phyloP scores from a whole-genome alignment of 2,797 vertebrate genomes.

The Cynopterus sphinx region DNA sequence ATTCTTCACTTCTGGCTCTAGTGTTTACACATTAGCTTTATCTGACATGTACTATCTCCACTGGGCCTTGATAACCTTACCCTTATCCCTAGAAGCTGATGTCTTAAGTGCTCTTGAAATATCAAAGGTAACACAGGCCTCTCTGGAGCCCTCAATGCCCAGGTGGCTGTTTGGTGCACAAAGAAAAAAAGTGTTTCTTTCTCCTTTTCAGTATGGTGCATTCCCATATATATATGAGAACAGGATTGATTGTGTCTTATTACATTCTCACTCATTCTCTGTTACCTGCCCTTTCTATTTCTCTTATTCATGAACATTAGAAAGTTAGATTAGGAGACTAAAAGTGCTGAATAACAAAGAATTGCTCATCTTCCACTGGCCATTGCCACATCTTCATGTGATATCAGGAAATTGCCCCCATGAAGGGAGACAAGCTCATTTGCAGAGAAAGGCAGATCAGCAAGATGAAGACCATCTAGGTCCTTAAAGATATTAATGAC shows the following conservation, averaged over 20 bases:
- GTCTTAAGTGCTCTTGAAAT: not conserved
- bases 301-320: not conserved
- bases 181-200: not conserved
- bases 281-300: not conserved
- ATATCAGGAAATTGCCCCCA: not conserved
- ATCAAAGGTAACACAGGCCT: not conserved
- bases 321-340: not conserved
- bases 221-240: not conserved
- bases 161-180: not conserved
- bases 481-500: not conserved
- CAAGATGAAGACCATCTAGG: not conserved
- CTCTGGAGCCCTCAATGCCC: not conserved
- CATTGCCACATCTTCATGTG: not conserved
- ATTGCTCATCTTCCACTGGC: not conserved
- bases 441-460: not conserved
- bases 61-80: not conserved
- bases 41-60: not conserved
- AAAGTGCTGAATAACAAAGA: not conserved
- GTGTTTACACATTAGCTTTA: not conserved
- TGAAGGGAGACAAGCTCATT: not conserved
- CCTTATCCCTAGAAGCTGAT: not conserved
- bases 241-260: not conserved
- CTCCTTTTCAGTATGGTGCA: not conserved
- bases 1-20: not conserved
- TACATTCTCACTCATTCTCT: not conserved